Evolutionary conservation across 2,888 invertebrate species (phyloP), one percentile per base, ranked within the genome.

Genomic region (Heliconius ismenius): DNA sequence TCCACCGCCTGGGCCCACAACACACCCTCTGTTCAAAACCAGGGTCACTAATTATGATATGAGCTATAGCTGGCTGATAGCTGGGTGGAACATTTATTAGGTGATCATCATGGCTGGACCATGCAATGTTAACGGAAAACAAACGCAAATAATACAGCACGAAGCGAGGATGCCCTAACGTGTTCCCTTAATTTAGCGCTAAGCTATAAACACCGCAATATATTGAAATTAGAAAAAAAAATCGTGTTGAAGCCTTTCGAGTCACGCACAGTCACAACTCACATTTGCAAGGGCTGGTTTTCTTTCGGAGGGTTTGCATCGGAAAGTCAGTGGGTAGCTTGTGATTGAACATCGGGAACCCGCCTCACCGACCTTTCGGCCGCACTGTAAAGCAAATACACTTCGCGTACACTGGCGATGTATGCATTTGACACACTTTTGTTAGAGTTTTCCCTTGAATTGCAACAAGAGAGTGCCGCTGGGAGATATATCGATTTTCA

Each of bases 281-380:
- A 98, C 98, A 98, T 96, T 98, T 98, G 95, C 97, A 96, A 91
- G 98, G 98, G 95, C 98, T 98, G 90, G 97, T 98, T 96, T 97
- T 97, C 95, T 98, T 98, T 92, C 98, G 95, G 93, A 98, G 95
- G 88, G 98, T 98, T 96, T 98, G 98, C 98, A 98, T 98, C 92
- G 93, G 94, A 92, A 95, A 94, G 89, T 94, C 94, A 87, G 92
- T 91, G 83, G 94, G 92, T 90, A 95, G 91, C 94, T 94, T 94
- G 93, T 94, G 94, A 91, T 94, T 94, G 90, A 95, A 94, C 94
- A 94, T 94, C 92, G 87, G 90, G 86, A 87, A 83, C 88, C 80
- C 79, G 81, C 80, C 81, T 82, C 87, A 87, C 82, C 83, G 85
- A 84, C 81, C 85, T 86, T 86, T 85, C 85, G 84, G 81, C 84